Base-by-base conservation (phyloP, 2,113 vertebrate species). In the Sebastes fasciatus region DNA sequence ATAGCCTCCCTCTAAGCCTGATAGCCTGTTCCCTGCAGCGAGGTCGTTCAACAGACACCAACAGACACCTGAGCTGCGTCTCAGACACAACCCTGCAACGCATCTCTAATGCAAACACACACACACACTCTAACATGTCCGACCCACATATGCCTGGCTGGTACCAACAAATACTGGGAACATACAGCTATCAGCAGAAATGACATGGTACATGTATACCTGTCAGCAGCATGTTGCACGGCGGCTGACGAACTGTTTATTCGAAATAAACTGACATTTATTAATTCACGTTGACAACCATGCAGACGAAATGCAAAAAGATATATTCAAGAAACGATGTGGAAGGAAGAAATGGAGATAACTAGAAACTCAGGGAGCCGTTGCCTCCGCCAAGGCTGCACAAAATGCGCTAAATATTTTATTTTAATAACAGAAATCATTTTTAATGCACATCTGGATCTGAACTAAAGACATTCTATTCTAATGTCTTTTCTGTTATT, bases 11-110 rank as follows among this genome's bases (percentile, higher is more conserved):
- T 91, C 91, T 93, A 91, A 92, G 92, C 89, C 91, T 91, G 93
- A 94, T 94, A 92, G 94, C 91, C 88, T 82, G 90, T 94, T 94
- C 94, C 93, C 94, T 93, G 92, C 92, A 94, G 94, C 93, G 94
- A 94, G 94, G 93, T 94, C 91, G 91, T 92, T 91, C 89, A 80
- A 77, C 92, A 93, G 93, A 91, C 93, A 90, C 86, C 91, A 88
- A 80, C 91, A 92, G 91, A 92, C 93, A 93, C 90, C 92, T 93
- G 90, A 91, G 91, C 86, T 88, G 86, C 82, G 81, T 87, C 89
- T 92, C 79, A 91, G 90, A 90, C 90, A 88, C 90, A 91, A 84
- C 82, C 86, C 84, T 80, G 85, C 75, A 83, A 85, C 23, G 65
- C 86, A 83, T 86, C 88, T 86, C 84, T 82, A 89, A 90, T 89